Evolutionary conservation across 2,888 invertebrate species (phyloP).

Genomic region (Agriopis leucophaearia): DNA sequence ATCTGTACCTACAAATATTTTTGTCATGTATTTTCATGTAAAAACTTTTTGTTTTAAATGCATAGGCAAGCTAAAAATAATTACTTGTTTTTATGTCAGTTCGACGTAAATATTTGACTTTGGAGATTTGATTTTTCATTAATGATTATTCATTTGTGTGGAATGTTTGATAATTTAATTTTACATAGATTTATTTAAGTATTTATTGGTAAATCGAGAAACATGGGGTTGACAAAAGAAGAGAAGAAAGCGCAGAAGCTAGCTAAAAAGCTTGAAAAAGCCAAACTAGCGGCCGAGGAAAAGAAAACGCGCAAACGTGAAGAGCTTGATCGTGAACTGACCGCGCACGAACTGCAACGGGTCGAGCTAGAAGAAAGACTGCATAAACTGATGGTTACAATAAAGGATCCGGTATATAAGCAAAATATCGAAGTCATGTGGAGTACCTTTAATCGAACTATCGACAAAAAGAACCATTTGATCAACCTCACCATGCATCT

Average conservation of each 20-base stretch:
- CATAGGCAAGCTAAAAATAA: too few relatives aligned
- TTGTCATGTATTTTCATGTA: too few relatives aligned
- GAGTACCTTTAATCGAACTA: conserved; percentile 82
- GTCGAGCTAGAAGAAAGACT: conserved; percentile 69
- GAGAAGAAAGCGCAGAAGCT: conserved; percentile 75
- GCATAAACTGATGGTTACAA: conserved; percentile 73
- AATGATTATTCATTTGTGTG: not conserved
- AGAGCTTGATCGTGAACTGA: conserved; percentile 72
- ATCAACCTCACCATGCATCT: conserved; percentile 86
- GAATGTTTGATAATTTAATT: conserved; percentile 27
- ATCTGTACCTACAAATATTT: too few relatives aligned
- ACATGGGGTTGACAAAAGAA: conserved; percentile 71
- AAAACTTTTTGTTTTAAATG: too few relatives aligned
- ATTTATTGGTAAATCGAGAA: conserved; percentile 25
- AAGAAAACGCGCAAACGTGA: conserved; percentile 64
- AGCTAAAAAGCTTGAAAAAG: conserved; percentile 69
- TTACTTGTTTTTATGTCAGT: too few relatives aligned
- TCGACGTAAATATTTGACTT: not conserved
- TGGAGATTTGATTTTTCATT: not conserved
- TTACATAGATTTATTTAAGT: conserved; percentile 31
- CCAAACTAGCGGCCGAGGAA: conserved; percentile 60
- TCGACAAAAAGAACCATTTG: conserved; percentile 87
- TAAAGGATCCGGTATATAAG: conserved; percentile 75
- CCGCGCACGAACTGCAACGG: conserved; percentile 63
- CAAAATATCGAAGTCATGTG: conserved; percentile 77